Conservation (phyloP, 2,888 invertebrate species). For the Acleris sparsana region DNA sequence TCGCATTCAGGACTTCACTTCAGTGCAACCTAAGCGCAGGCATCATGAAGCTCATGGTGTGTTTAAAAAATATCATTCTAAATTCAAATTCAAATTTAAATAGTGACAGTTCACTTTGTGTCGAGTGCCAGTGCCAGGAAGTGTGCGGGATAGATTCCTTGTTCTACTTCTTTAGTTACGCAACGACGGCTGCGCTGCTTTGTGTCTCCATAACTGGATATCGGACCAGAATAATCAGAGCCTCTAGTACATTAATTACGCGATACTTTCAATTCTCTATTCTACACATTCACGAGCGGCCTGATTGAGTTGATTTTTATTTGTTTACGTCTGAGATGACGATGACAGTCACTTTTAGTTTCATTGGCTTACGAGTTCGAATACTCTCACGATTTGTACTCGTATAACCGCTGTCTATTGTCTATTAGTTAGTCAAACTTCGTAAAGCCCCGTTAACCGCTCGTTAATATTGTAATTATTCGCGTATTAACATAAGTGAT, state of each 20-base stretch:
- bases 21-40: constrained; percentile 80
- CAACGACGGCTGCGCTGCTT: constrained; percentile 61
- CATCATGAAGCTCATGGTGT: constrained; percentile 83
- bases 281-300: constrained; percentile 47
- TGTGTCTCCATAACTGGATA: constrained; percentile 51
- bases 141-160: constrained; percentile 49
- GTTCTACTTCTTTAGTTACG: constrained; percentile 55
- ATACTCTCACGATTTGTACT: constrained; percentile 8
- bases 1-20: constrained; percentile 83
- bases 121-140: constrained; percentile 38
- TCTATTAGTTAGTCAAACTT: constrained; percentile 3
- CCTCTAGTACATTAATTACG: constrained; percentile 60
- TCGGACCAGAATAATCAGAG: constrained; percentile 54
- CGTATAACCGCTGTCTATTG: constrained; percentile 4
- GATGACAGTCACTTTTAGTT: constrained; percentile 29
- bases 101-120: constrained; percentile 54
- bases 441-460: constrained; percentile 4
- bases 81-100: constrained; percentile 33
- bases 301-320: constrained; percentile 45
- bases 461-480: constrained; percentile 2
- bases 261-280: constrained; percentile 57
- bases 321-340: constrained; percentile 8
- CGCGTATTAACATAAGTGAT: constrained; percentile 36
- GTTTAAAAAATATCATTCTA: constrained; percentile 48
- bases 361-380: neutral